Evolutionary conservation across 2,888 invertebrate genomes (phyloP), one percentile per base, ranked within the genome.

Genomic region (Amiota mariae): DNA sequence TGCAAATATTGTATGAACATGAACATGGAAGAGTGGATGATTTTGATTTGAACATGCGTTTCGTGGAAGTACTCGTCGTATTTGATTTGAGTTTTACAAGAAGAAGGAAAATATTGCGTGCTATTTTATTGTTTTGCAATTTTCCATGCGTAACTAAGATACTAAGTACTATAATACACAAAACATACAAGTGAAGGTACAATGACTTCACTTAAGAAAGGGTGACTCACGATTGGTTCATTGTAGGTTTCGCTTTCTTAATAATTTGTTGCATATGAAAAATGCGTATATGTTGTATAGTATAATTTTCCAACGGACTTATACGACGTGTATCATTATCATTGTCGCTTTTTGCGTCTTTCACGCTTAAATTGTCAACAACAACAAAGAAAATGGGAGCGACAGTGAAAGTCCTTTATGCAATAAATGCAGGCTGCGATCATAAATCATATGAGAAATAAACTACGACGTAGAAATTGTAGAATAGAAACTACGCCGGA

Each of bases 361-460:
- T 63, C 46, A 63, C 12, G 63, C 63, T 63, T 63, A 63, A 63
- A 63, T 63, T 63, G 63, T 46, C 63, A 36, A 63, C 46, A 36
- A 63, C 46, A 63, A 13, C 63, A 63, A 36, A 8, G n/a, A 68
- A 20, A 51, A 18, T 46, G n/a, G 13, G 24, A 51, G 24, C 15
- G 24, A 56, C 18, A 70, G 36, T 56, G 11, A 13, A 9, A 56
- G 71, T 46, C 67, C 76, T 74, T 79, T 77, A 77, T 82, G 83
- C 84, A 83, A 84, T 81, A 86, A 76, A 71, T 78, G 78, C 77
- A 78, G 76, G 76, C 80, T 36, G 36, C 36, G 80, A 79, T 81
- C 82, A 83, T 86, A 83, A 83, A 83, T 86, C 83, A 83, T 86
- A 82, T 77, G 81, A 78, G 80, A 85, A 77, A 76, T 76, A 66